Evolutionary conservation across 23 tunicate species (phyloP), one percentile per base, ranked within the genome.

Genomic region (Ciona savignyi): DNA sequence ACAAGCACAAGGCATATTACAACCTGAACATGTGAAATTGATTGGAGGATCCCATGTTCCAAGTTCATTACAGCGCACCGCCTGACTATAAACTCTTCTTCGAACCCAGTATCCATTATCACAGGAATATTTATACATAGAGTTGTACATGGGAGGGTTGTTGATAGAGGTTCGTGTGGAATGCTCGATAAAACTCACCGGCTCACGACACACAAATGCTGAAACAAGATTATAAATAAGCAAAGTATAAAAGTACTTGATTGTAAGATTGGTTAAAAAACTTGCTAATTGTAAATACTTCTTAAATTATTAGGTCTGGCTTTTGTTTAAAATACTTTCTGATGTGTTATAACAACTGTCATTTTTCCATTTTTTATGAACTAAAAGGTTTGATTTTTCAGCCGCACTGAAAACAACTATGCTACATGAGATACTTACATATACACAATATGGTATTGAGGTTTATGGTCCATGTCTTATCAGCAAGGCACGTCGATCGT

Each of bases 41-140:
- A 79, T 70, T 9, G 74, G 66, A 3, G 95, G 95, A 32, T 80
- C 82, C 95, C 95, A 87, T 24, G 77, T 25, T 21, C 95, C 95
- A 4, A 27, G 63, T 34, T 87, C 95, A 26, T 71, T 70, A 65
- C 95, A 87, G 34, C 77, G 30, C 20, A 87, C 82, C 4, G 48
- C 30, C 19, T 29, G 62, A 4, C 72, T 48, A 30, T 23, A 81
- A 15, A 66, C 74, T 34, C 66, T 28, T 0, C 27, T 63, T 23
- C 25, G 66, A 51, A 87, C 60, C 83, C 86, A 75, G 51, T 68
- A 76, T 4, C 82, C 82, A 11, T 65, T 30, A 26, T 33, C 35
- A 56, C 95, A 87, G 2, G 48, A 21, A 33, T 74, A 87, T 11
- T 76, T 63, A 23, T 70, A 35, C 25, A 30, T 29, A 0, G 95